Evolutionary conservation across 2,888 invertebrate species (phyloP), one percentile per base, ranked within the genome.

Genomic region (Tenthredo livida): DNA sequence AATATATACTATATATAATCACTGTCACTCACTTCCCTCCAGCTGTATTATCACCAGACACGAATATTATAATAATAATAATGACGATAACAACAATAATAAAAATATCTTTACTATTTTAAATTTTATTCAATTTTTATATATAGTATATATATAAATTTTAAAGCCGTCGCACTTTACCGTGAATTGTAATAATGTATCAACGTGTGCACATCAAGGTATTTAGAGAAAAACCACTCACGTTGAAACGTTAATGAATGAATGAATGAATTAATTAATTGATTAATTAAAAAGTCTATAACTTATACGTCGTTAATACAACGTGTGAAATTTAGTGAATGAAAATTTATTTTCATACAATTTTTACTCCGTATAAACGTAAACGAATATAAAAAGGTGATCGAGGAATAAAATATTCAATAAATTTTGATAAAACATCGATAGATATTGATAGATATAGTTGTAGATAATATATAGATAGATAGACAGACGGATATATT

Each of bases 351-450:
- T 54, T 17, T n/a, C 5, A 7, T 54, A 54, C n/a, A n/a, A n/a
- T 12, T 50, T 54, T 54, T 54, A 54, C 54, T n/a, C 7, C n/a
- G 54, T 54, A n/a, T n/a, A 6, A n/a, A 54, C n/a, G 54, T 29
- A 29, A 29, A 29, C 29, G 54, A n/a, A 7, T 6, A 54, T 54
- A n/a, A 2, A 2, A 54, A n/a, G 54, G n/a, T 54, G 2, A n/a
- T 54, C n/a, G n/a, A 54, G n/a, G 54, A 54, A 54, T 54, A n/a
- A n/a, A 2, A 54, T 54, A 54, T 54, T 7, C 1, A 54, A 54
- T n/a, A 54, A 54, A 54, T 54, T 54, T 54, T n/a, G 54, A 54
- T 54, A 54, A 54, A 54, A 54, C n/a, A 54, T 54, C 54, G 54
- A 54, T n/a, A n/a, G 6, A 50, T 50, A 54, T 37, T 37, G 1